Evolutionary conservation across 30 jellyfish, hydroid and myxozoan species (phyloP).

Genomic region (Haliclystus octoradiatus): DNA sequence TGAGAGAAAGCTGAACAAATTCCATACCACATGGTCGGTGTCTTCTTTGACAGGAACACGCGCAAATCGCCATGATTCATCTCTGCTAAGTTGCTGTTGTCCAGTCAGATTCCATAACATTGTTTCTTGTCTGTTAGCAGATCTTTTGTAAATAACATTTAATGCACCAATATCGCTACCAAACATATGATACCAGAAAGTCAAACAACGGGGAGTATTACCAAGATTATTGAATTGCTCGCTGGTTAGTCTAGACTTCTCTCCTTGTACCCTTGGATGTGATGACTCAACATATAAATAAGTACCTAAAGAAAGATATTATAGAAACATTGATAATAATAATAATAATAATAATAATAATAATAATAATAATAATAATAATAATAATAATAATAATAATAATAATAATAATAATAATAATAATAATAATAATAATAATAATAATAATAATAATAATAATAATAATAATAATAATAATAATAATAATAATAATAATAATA

Average conservation of each 20-base stretch:
- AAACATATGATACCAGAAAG: constrained; percentile 94
- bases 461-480: not conserved
- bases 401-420: not conserved
- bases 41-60: constrained; percentile 63
- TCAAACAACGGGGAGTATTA: constrained; percentile 47
- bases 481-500: not conserved
- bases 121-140: constrained; percentile 32
- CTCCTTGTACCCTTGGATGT: constrained; percentile 51
- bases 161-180: constrained; percentile 78
- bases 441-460: not conserved
- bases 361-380: not conserved
- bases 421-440: not conserved
- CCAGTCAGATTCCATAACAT: constrained; percentile 81
- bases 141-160: constrained; percentile 33
- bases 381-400: not conserved
- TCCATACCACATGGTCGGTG: constrained; percentile 74
- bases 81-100: constrained; percentile 64
- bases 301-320: constrained; percentile 25
- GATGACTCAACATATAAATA: constrained; percentile 71
- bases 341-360: not conserved
- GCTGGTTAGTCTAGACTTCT: constrained; percentile 68
- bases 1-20: no score
- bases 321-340: not conserved
- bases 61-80: constrained; percentile 64
- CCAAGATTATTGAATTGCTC: constrained; percentile 64